A percentile compares a stretch with the other conserved stretches of the same genome.
These are phyloP conservation scores for Megalops cyprinoides DNA, from an alignment of 2,797 vertebrate species.

Conservation along the genomic window DNA sequence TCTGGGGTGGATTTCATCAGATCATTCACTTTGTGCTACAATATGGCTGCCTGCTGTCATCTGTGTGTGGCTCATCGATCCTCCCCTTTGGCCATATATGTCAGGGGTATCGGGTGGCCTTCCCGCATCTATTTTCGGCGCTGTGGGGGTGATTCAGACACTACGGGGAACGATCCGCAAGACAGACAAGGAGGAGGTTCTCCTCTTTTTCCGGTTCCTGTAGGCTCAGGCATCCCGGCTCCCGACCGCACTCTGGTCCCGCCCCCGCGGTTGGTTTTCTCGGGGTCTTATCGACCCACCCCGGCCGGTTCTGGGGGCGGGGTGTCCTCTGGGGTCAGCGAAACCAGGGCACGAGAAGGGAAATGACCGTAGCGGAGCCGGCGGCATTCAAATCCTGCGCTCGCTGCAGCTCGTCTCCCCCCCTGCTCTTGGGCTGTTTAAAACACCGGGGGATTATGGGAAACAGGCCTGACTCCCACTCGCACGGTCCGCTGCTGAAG, in stretches of 20 bases:
- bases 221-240: no score
- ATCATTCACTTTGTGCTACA: conserved; percentile 26
- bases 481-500: no score
- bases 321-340: no score
- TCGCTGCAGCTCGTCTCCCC: no score
- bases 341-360: no score
- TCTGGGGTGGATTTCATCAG: not conserved
- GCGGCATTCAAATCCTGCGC: not conserved
- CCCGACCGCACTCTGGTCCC: no score
- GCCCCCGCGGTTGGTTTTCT: no score
- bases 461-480: conserved; percentile 10
- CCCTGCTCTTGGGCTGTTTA: conserved; percentile 28
- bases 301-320: no score
- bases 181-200: conserved; percentile 79
- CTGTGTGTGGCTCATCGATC: conserved; percentile 55
- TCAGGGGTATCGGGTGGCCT: conserved; percentile 84
- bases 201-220: conserved; percentile 50
- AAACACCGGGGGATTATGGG: conserved; percentile 49
- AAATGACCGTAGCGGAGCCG: not conserved
- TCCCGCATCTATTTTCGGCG: conserved; percentile 88
- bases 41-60: conserved; percentile 64
- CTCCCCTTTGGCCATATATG: conserved; percentile 85
- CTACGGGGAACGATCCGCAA: conserved; percentile 79
- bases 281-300: no score
- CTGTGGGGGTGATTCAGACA: conserved; percentile 84